phyloP scores from a whole-genome alignment of 2,113 vertebrate species.

The Solea solea region DNA sequence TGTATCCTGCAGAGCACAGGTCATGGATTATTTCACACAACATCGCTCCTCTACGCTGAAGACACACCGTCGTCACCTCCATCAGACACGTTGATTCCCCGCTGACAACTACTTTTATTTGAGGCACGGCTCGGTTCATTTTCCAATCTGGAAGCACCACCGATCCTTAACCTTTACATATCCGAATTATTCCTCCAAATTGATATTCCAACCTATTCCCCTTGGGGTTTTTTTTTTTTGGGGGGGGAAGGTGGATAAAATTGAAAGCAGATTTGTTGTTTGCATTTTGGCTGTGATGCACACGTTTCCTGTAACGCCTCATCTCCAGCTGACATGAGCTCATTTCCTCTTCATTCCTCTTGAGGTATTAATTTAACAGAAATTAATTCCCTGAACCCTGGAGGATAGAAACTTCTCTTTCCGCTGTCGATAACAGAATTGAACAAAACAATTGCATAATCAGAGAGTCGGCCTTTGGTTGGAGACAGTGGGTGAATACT shows the following conservation, averaged over 20 bases:
- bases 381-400: conserved; percentile 18
- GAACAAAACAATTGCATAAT: neutral
- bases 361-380: conserved; percentile 26
- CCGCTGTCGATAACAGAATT: neutral
- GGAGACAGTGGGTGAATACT: neutral
- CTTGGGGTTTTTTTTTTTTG: conserved; percentile 22
- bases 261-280: conserved; percentile 51
- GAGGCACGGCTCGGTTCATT: neutral
- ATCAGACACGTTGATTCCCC: neutral
- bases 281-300: conserved; percentile 38
- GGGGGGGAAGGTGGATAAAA: conserved; percentile 62
- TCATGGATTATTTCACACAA: conserved; percentile 24
- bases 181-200: neutral
- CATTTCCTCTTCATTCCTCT: conserved; percentile 14
- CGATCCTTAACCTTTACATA: neutral
- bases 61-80: neutral
- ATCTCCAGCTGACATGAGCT: conserved; percentile 31
- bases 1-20: neutral
- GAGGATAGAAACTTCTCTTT: neutral
- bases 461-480: neutral
- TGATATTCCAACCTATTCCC: conserved; percentile 24
- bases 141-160: neutral
- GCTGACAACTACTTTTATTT: conserved; percentile 3
- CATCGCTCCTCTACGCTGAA: neutral
- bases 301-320: conserved; percentile 33